Percentiles rank a stretch among this genome's conserved stretches.
Evolutionary conservation across 2,113 vertebrate genomes (phyloP).

Genomic region (Petromus typicus): DNA sequence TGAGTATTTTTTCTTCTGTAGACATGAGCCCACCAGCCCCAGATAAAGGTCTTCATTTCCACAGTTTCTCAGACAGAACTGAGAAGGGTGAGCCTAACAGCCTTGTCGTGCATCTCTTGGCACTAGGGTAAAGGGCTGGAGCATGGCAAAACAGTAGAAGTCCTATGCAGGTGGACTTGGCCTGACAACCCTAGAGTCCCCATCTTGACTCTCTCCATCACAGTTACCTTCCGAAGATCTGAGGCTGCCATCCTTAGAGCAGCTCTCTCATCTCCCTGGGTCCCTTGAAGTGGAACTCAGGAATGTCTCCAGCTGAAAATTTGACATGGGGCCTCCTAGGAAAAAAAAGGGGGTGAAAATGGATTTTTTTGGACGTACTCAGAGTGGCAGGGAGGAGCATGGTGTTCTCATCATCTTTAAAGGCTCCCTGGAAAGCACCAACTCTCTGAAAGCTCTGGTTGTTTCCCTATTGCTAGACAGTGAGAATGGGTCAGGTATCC

Average conservation of each 20-base stretch:
- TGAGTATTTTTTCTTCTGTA: not conserved
- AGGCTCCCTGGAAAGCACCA: not conserved
- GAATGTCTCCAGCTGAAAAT: not conserved
- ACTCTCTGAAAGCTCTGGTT: not conserved
- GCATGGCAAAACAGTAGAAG: accelerated
- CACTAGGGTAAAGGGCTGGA: accelerated
- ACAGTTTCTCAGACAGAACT: accelerated
- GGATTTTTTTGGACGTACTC: not conserved
- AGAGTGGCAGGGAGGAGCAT: not conserved
- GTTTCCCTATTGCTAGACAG: not conserved
- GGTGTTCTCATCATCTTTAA: not conserved
- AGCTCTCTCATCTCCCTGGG: not conserved
- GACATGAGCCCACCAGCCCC: not conserved
- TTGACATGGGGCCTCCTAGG: not conserved
- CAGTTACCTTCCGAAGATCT: not conserved
- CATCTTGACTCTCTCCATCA: not conserved
- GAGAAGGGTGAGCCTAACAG: not conserved
- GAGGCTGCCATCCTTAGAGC: not conserved
- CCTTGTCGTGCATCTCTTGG: not conserved
- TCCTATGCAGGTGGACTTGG: no score
- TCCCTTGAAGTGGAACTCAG: not conserved
- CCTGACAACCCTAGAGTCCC: not conserved
- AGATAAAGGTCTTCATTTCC: not conserved
- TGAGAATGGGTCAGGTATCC: not conserved
- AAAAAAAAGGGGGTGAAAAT: not conserved